phyloP scores from a whole-genome alignment of 2,797 vertebrate genomes.

The Gymnodraco acuticeps region DNA sequence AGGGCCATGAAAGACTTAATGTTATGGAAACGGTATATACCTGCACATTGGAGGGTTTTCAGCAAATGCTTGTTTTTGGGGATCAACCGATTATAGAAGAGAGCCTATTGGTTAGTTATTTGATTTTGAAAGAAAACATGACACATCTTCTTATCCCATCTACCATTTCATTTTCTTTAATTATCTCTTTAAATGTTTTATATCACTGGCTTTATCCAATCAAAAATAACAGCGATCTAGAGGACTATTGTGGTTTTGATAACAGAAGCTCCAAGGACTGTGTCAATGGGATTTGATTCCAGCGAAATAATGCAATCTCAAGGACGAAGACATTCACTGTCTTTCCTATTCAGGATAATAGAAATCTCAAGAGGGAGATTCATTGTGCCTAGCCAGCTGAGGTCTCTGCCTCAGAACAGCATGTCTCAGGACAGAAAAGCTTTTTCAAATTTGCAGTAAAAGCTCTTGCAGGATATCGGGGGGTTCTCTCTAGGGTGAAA shows the following conservation, averaged over 20 bases:
- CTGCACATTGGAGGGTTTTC: slow-evolving; percentile 26
- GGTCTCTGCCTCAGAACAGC: slow-evolving; percentile 36
- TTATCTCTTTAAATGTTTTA: slow-evolving; percentile 24
- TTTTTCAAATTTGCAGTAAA: slow-evolving; percentile 65
- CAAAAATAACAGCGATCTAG: slow-evolving; percentile 47
- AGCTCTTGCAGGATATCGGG: slow-evolving; percentile 47
- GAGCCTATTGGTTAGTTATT: slow-evolving; percentile 43
- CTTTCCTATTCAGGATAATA: slow-evolving; percentile 59
- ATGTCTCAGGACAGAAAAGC: slow-evolving; percentile 50
- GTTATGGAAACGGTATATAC: slow-evolving; percentile 28
- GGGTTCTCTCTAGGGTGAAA: slow-evolving; percentile 60
- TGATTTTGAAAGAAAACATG: slow-evolving; percentile 14
- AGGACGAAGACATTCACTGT: slow-evolving; percentile 54
- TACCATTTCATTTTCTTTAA: slow-evolving; percentile 24
- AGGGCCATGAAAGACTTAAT: slow-evolving; percentile 22
- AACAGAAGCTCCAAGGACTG: slow-evolving; percentile 44
- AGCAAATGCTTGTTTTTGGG: slow-evolving; percentile 39
- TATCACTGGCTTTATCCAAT: slow-evolving; percentile 42
- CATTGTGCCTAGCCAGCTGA: slow-evolving; percentile 63
- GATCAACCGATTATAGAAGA: slow-evolving; percentile 65
- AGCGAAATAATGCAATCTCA: slow-evolving; percentile 65
- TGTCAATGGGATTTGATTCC: slow-evolving; percentile 55
- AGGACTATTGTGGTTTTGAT: slow-evolving; percentile 56
- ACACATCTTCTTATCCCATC: slow-evolving; percentile 26
- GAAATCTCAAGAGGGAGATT: slow-evolving; percentile 65